Evolutionary conservation across 2,888 invertebrate genomes (phyloP).

Genomic region (Ectemnius cavifrons): DNA sequence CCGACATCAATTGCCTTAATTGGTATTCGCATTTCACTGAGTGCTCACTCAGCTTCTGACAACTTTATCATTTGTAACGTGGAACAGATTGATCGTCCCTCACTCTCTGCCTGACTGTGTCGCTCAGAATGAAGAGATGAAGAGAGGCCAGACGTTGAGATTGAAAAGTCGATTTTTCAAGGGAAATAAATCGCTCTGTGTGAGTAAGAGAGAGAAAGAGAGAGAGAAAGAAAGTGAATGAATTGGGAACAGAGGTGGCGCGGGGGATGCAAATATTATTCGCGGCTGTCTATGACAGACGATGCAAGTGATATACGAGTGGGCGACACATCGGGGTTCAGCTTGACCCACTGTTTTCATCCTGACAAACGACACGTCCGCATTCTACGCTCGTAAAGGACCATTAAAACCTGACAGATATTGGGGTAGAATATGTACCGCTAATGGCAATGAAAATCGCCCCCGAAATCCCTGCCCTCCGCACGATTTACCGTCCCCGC

Average conservation of each 20-base stretch:
- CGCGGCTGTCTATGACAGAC: constrained; percentile 25
- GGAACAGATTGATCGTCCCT: too few relatives aligned
- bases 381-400: constrained; percentile 19
- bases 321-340: constrained; percentile 16
- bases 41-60: too few relatives aligned
- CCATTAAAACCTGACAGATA: constrained; percentile 10
- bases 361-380: constrained; percentile 33
- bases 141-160: too few relatives aligned
- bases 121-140: too few relatives aligned
- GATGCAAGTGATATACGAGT: constrained; percentile 42
- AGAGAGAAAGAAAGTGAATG: too few relatives aligned
- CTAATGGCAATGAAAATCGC: constrained; percentile 9
- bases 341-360: constrained; percentile 44
- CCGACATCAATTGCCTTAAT: too few relatives aligned
- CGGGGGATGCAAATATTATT: constrained; percentile 28
- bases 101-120: too few relatives aligned
- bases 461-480: constrained; percentile 12
- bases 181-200: too few relatives aligned
- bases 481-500: constrained; percentile 9
- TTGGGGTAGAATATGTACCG: background rate
- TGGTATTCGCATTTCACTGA: too few relatives aligned
- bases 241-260: background rate
- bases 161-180: too few relatives aligned
- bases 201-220: too few relatives aligned
- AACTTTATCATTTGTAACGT: too few relatives aligned